phyloP scores from a whole-genome alignment of 2,113 vertebrate species.

The Empidonax alnorum region DNA sequence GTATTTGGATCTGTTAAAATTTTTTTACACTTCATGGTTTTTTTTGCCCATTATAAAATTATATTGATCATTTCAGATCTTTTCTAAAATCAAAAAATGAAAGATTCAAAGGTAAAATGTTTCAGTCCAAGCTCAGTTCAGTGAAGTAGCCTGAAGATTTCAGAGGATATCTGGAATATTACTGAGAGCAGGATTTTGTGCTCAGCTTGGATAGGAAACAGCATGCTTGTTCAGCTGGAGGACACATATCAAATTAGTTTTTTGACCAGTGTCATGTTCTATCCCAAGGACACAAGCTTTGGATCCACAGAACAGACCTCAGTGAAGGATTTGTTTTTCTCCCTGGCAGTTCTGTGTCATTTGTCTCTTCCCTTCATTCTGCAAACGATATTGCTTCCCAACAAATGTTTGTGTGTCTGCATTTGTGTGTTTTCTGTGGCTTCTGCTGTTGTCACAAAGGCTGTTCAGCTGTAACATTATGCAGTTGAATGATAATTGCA shows the following conservation, averaged over 20 bases:
- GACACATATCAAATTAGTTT: not conserved
- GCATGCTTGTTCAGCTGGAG: not conserved
- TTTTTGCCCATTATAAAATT: too few relatives aligned
- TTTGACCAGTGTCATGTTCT: not conserved
- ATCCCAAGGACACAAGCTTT: not conserved
- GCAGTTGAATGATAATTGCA: conserved; percentile 21
- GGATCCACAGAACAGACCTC: not conserved
- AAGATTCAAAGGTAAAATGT: too few relatives aligned
- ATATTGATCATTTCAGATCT: too few relatives aligned
- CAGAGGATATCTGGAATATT: not conserved
- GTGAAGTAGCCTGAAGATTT: too few relatives aligned
- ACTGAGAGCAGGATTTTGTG: not conserved
- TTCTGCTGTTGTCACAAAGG: not conserved
- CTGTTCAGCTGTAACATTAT: not conserved
- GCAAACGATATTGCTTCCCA: not conserved
- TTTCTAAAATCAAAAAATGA: too few relatives aligned
- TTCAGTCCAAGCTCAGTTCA: too few relatives aligned
- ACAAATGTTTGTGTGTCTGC: not conserved
- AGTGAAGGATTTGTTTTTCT: not conserved
- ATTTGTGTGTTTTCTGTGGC: not conserved
- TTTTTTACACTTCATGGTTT: too few relatives aligned
- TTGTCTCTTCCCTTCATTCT: not conserved
- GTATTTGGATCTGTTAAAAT: too few relatives aligned
- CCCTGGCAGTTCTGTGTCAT: not conserved
- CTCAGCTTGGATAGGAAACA: not conserved